Conservation (phyloP, 2,113 vertebrate species). For the Phrynocephalus versicolor region DNA sequence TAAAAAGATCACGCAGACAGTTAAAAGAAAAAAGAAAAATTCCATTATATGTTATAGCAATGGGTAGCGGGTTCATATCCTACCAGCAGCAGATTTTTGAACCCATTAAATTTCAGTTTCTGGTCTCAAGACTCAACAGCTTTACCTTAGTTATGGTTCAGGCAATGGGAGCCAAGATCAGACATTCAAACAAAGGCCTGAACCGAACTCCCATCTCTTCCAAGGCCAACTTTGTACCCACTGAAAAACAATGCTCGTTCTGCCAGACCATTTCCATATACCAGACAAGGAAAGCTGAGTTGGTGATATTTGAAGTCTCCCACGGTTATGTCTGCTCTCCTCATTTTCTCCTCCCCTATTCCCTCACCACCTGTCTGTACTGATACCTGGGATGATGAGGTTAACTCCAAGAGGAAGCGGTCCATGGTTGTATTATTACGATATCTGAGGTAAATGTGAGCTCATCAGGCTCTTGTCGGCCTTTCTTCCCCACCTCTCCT, state of each 20-base stretch:
- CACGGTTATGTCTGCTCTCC: background rate
- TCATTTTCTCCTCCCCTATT: background rate
- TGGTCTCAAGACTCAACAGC: too few relatives aligned
- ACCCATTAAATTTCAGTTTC: too few relatives aligned
- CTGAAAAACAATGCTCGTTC: background rate
- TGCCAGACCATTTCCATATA: background rate
- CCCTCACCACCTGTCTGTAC: background rate
- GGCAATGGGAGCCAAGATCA: too few relatives aligned
- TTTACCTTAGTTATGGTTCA: too few relatives aligned
- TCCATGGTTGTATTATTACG: constrained; percentile 5
- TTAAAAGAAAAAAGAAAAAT: too few relatives aligned
- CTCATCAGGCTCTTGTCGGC: background rate
- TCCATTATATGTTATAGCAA: too few relatives aligned
- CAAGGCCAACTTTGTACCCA: background rate
- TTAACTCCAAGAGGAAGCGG: background rate
- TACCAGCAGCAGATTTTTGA: too few relatives aligned
- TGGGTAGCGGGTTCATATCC: too few relatives aligned
- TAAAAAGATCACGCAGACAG: too few relatives aligned
- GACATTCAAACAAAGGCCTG: too few relatives aligned
- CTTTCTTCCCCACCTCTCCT: background rate
- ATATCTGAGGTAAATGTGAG: background rate
- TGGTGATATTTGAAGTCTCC: background rate
- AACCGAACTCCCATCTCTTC: background rate
- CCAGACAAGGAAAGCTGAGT: background rate
- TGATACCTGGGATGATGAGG: constrained; percentile 15